A percentile compares a stretch with the other conserved stretches of the same genome.
These are phyloP conservation scores for Baryphthengus martii DNA, from an alignment of 2,113 vertebrate species.

Conservation along the genomic window DNA sequence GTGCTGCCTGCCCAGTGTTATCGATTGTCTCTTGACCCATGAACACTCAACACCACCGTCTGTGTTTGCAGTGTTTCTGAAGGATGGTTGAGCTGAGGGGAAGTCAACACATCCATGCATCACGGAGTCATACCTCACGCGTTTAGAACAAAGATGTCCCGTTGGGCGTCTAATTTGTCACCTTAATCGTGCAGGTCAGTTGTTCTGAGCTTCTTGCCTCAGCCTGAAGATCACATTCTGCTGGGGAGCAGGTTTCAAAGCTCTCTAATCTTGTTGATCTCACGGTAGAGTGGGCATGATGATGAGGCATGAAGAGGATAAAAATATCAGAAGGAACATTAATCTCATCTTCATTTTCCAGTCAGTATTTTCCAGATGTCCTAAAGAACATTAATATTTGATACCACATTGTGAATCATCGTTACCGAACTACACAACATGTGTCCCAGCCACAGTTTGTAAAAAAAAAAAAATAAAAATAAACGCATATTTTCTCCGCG, in stretches of 20 bases:
- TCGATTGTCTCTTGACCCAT: neutral
- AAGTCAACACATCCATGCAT: neutral
- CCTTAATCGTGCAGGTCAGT: constrained; percentile 29
- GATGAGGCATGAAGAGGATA: constrained; percentile 43
- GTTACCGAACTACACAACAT: neutral
- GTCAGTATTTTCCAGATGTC: constrained; percentile 56
- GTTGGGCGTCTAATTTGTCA: neutral
- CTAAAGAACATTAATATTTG: constrained; percentile 33
- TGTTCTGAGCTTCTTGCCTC: neutral
- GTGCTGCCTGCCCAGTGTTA: neutral
- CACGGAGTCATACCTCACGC: neutral
- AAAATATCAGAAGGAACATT: constrained; percentile 49
- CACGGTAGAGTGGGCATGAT: constrained; percentile 44
- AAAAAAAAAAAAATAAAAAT: too few relatives aligned
- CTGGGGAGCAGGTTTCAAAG: constrained; percentile 9
- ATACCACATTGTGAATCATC: constrained; percentile 27
- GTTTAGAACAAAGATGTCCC: neutral
- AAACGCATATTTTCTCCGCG: neutral
- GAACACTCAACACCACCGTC: neutral
- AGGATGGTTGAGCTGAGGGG: neutral
- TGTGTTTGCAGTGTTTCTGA: neutral
- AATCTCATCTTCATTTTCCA: constrained; percentile 52
- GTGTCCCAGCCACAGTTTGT: neutral
- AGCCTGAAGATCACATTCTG: neutral
- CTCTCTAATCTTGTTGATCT: constrained; percentile 47